Evolutionary conservation across 2,888 invertebrate species (phyloP).

Genomic region (Caenorhabditis imperialis): DNA sequence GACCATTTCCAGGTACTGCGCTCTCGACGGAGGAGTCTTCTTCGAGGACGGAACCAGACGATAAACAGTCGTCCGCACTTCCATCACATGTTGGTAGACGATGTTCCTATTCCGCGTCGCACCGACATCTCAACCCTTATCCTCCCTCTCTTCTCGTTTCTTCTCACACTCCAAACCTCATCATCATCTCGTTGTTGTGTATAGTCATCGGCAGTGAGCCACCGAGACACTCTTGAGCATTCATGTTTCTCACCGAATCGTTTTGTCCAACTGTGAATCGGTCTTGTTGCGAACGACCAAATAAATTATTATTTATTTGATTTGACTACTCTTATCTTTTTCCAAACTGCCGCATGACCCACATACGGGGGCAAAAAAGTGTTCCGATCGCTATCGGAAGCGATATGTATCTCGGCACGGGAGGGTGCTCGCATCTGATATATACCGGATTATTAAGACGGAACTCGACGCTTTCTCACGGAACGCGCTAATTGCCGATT

Average conservation of each 20-base stretch:
- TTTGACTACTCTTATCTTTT: slow-evolving; percentile 14
- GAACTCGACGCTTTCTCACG: slow-evolving; percentile 10
- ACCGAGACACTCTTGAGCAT: slow-evolving; percentile 13
- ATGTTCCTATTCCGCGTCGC: slow-evolving; percentile 51
- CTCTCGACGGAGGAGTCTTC: slow-evolving; percentile 74
- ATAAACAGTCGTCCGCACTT: slow-evolving; percentile 51
- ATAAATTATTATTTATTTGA: slow-evolving; percentile 59
- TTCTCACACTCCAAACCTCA: slow-evolving; percentile 53
- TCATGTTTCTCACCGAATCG: slow-evolving; percentile 25
- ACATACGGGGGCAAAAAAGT: slow-evolving; percentile 34
- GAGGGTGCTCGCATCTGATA: not conserved
- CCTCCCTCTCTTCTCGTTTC: slow-evolving; percentile 24
- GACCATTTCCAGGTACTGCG: slow-evolving; percentile 57
- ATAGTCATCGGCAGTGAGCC: no score
- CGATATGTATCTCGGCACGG: no score
- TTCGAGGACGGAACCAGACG: slow-evolving; percentile 73
- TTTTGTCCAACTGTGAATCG: slow-evolving; percentile 21
- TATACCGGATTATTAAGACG: no score
- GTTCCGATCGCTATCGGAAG: slow-evolving; percentile 3
- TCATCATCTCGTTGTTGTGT: slow-evolving; percentile 55
- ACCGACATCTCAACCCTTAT: slow-evolving; percentile 39
- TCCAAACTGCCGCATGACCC: slow-evolving; percentile 25
- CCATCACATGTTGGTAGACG: slow-evolving; percentile 39
- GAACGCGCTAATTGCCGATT: slow-evolving; percentile 35
- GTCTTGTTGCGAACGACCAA: slow-evolving; percentile 27